Evolutionary conservation across 2,888 invertebrate species (phyloP), one percentile per base, ranked within the genome.

Genomic region (Epinotia bilunana): DNA sequence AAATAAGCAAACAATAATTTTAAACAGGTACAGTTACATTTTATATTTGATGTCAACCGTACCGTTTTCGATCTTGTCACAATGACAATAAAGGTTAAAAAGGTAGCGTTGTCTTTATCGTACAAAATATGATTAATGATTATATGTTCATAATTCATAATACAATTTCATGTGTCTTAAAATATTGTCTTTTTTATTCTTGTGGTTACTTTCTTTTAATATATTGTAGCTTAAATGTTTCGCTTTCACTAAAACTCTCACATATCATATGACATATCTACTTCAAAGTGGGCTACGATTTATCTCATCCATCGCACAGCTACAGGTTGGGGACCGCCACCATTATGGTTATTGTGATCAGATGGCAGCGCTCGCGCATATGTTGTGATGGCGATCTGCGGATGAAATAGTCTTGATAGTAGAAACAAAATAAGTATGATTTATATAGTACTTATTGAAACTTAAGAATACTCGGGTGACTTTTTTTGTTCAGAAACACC

Each of bases 331-430:
- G 79, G 79, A 80, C 78, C 43, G 79, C 76, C 82, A 83, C 87
- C 88, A 90, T 91, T 91, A 88, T 82, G 83, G 84, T 86, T 83
- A 87, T 87, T 86, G 86, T 84, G 88, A 91, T 93, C 92, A 92
- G 88, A 92, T 91, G 91, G 89, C 86, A 82, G 82, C 75, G 77
- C 73, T 53, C 49, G 78, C 78, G 77, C 89, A 87, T 86, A 86
- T 87, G 90, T 91, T 91, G 83, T 83, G 82, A 84, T 84, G 70
- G 60, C 77, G 49, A 80, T 81, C 5, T 76, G 55, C 39, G 62
- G 80, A 73, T 2, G 13, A 13, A 80, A n/a, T 33, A 2, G 62
- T 83, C 78, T 90, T 90, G 90, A 86, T 90, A 85, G 80, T 88
- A 83, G 53, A 53, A 63, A 61, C 13, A 11, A 61, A 60, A 49